Conservation (phyloP, 2,113 vertebrate species). For the Aegithalos caudatus region DNA sequence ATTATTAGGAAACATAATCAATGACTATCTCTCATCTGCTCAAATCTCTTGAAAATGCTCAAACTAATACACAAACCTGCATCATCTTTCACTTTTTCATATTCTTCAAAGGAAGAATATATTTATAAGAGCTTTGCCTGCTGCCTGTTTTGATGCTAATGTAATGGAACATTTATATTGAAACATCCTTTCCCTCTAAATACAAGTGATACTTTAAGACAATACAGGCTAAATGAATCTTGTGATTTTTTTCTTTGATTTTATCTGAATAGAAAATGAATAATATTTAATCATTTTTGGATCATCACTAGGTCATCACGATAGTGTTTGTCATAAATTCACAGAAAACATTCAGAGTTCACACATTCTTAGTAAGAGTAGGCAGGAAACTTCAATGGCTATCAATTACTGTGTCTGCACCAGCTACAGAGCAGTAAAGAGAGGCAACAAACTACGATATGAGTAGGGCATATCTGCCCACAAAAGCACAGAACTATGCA, state of each 20-base stretch:
- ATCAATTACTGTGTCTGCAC: not conserved
- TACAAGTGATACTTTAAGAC: not conserved
- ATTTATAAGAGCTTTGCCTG: not conserved
- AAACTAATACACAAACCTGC: not conserved
- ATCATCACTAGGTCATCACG: not conserved
- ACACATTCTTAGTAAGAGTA: not conserved
- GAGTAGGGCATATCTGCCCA: not conserved
- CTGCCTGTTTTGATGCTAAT: not conserved
- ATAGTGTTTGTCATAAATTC: not conserved
- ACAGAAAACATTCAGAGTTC: not conserved
- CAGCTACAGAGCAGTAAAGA: not conserved
- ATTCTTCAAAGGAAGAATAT: not conserved
- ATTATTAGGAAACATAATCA: not conserved
- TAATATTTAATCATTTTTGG: not conserved
- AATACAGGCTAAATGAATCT: not conserved
- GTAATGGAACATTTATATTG: not conserved
- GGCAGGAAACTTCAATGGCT: not conserved
- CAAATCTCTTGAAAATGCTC: not conserved
- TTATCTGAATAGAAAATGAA: not conserved
- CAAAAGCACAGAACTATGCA: not conserved
- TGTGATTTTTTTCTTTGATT: not conserved
- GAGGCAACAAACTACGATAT: not conserved
- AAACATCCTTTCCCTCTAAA: not conserved
- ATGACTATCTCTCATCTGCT: not conserved
- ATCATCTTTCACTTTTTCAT: not conserved